Base-by-base conservation (phyloP, 2,113 vertebrate genomes). In the Oreochromis tanganicae region DNA sequence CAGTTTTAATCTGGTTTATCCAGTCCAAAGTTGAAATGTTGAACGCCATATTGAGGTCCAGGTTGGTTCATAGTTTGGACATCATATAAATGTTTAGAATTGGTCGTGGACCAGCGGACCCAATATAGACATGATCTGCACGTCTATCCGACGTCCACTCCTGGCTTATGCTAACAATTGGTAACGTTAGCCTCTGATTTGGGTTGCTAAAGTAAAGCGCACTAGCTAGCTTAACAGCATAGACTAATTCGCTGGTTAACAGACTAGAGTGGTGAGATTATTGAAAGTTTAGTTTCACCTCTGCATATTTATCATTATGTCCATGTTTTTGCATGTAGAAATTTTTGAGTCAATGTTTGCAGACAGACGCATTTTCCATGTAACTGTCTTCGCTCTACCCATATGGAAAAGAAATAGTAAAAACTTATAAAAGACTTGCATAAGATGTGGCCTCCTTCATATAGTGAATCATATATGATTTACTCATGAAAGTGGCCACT, bases 171-270 rank as follows among this genome's bases (percentile, higher is more conserved):
- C 16, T 63, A 63, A 63, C 9, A 63, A 36, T 36, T 63, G 59
- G 17, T 36, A 63, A 63, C 32, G 4, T 63, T 63, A 36, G 59
- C 61, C 32, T 66, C 32, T 66, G 6, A 36, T 66, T 66, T 36
- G 32, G 61, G 61, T 66, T 66, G 32, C 32, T 66, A 36, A 63
- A 34, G 8, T 32, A 52, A 52, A 55, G 54, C 1, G 9, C 9
- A 19, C 9, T 36, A n/a, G 61, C 0, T n/a, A 66, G 17, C 0
- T 63, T 7, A n/a, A 32, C 61, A 36, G 61, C 32, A 66, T 0
- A 36, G 61, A 66, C 61, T 66, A 2, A 66, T 66, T 32, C 0
- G 4, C 32, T 66, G 61, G 61, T 36, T 66, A n/a, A n/a, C 32
- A 36, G 17, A 12, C 17, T 10, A 19, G 32, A 66, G 2, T 36